Evolutionary conservation across 2,113 vertebrate species (phyloP), one percentile per base, ranked within the genome.

Genomic region (Eclectus roratus): DNA sequence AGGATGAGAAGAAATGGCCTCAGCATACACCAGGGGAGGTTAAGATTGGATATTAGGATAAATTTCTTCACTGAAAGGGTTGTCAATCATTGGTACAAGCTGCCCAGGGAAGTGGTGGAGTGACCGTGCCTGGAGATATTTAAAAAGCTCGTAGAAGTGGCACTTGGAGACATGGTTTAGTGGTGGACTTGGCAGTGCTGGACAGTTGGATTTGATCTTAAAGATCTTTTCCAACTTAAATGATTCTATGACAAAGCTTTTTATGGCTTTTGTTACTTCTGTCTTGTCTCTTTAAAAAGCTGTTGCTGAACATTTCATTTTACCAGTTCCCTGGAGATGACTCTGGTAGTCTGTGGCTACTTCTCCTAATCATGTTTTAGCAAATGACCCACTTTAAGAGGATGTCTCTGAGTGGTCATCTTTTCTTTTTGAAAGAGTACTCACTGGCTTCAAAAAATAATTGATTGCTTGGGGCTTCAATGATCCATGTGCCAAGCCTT

Each of bases 381-480:
- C 63, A 83, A 94, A 84, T 94, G 46, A 82, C 46, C 91, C 68
- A 74, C 29, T 91, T 85, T 70, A 88, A 83, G 33, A 85, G 53
- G 28, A 24, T 46, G 27, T 68, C 50, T 90, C 60, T 43, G 29
- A 85, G 71, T 72, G 74, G 70, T 39, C 6, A 1, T 39, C 25
- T 1, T 1, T 74, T 35, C 43, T 83, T 91, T 92, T 93, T 55
- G 43, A 74, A 74, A 85, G 33, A 41, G 21, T 82, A 78, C 68
- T 82, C 43, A 41, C 46, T 86, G 31, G 2, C 74, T 91, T 90
- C 24, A 96, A 93, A 95, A 88, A 72, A 60, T 85, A 96, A 95
- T 91, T 85, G 82, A 91, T 86, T 88, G 63, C 82, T 89, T 78
- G 44, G 65, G 82, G 76, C 82, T 96, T 80, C 88, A 94, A 65